phyloP scores from a whole-genome alignment of 2,888 invertebrate species.

The Orthosia gothica region DNA sequence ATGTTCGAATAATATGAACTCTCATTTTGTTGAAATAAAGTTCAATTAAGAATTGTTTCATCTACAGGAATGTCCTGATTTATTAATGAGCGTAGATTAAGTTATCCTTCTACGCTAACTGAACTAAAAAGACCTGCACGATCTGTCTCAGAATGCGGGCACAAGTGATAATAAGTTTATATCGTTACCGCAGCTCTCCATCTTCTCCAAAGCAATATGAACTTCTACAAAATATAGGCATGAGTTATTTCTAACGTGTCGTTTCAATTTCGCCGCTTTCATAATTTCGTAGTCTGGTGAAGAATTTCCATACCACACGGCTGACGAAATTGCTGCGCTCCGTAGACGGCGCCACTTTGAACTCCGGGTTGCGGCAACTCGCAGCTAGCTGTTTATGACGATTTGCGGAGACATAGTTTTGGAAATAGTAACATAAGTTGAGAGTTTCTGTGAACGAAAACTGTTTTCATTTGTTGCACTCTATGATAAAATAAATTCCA shows the following conservation, averaged over 20 bases:
- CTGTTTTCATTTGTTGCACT: too few relatives aligned
- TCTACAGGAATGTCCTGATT: slow-evolving; percentile 1
- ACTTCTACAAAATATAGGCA: neutral
- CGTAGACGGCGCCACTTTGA: slow-evolving; percentile 1
- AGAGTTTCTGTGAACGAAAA: neutral
- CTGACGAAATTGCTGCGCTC: too few relatives aligned
- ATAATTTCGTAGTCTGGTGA: slow-evolving; percentile 29
- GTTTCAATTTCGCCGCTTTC: slow-evolving; percentile 42
- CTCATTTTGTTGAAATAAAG: neutral
- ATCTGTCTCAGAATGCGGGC: too few relatives aligned
- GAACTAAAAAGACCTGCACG: neutral
- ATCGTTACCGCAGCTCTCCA: neutral
- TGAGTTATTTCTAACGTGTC: slow-evolving; percentile 12
- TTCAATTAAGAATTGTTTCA: neutral
- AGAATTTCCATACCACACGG: slow-evolving; percentile 44
- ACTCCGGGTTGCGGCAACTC: too few relatives aligned
- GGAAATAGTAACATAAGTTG: too few relatives aligned
- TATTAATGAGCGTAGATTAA: neutral
- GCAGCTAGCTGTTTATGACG: too few relatives aligned
- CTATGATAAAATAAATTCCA: too few relatives aligned
- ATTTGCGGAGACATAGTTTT: too few relatives aligned
- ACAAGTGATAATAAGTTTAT: slow-evolving; percentile 21
- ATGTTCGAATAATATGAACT: neutral
- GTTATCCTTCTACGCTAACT: neutral
- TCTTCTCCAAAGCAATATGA: neutral